A percentile compares a stretch with the other conserved stretches of the same genome.
Conservation (phyloP, 2,888 invertebrate genomes). For the Campoletis raptor region DNA sequence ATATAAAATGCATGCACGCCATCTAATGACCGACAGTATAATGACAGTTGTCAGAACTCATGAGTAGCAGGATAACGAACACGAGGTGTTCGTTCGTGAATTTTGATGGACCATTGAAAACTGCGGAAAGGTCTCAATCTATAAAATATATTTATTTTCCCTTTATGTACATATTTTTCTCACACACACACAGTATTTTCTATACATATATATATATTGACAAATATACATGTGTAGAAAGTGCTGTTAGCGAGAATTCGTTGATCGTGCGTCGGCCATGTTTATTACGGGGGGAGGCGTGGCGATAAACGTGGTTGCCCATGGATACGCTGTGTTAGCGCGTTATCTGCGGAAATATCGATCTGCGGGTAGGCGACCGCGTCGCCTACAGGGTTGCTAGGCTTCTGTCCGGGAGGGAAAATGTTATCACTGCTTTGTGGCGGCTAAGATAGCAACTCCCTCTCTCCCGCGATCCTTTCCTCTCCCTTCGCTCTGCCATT, state of each 20-base stretch:
- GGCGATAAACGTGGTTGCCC: slow-evolving; percentile 74
- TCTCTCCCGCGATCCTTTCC: slow-evolving; percentile 46
- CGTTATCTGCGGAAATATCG: slow-evolving; percentile 72
- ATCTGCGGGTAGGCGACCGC: slow-evolving; percentile 69
- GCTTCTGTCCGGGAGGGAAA: slow-evolving; percentile 84
- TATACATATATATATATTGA: neutral
- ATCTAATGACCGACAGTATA: slow-evolving; percentile 48
- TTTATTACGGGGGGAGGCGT: slow-evolving; percentile 82
- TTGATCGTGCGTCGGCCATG: slow-evolving; percentile 79
- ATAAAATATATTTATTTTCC: slow-evolving; percentile 1
- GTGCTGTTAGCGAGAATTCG: slow-evolving; percentile 40
- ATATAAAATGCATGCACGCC: slow-evolving; percentile 1
- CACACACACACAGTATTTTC: neutral
- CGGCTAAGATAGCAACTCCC: slow-evolving; percentile 84
- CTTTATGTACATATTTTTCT: neutral
- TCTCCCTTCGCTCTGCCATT: slow-evolving; percentile 29
- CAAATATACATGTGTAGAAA: neutral
- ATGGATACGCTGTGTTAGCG: slow-evolving; percentile 67
- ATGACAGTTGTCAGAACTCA: slow-evolving; percentile 52
- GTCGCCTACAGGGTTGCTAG: slow-evolving; percentile 82
- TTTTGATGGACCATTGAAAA: neutral
- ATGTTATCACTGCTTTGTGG: slow-evolving; percentile 85
- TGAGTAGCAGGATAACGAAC: slow-evolving; percentile 34
- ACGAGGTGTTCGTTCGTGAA: neutral
- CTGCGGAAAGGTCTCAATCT: neutral